Evolutionary conservation across 2,113 vertebrate genomes (phyloP), one percentile per base, ranked within the genome.

Genomic region (human (Homo sapiens)): DNA sequence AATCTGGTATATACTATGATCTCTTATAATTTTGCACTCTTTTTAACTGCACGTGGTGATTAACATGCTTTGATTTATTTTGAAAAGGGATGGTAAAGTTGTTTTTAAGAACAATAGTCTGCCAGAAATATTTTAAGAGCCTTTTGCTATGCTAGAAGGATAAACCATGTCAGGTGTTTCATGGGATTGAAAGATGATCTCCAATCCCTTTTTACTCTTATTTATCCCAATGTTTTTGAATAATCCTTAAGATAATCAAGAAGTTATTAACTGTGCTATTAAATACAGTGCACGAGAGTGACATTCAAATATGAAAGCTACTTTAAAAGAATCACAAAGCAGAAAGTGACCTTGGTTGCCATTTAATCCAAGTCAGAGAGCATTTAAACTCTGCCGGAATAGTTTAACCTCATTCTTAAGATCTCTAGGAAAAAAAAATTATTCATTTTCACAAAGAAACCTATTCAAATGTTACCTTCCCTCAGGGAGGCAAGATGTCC

Each of bases 51-150:
- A 94, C 98, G 93, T 85, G 57, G 96, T 98, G 97, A 98, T 98
- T 97, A 98, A 81, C 96, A 90, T 0, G 20, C 72, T 98, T 98
- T 98, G 97, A 98, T 98, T 98, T 98, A 98, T 98, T 98, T 98
- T 98, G 96, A 98, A 97, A 98, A 98, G 95, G 92, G 95, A 89
- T 98, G 96, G 95, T 96, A 97, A 97, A 98, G 97, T 97, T 93
- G 97, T 86, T 95, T 98, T 94, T 96, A 98, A 98, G 98, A 98
- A 98, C 92, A 98, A 96, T 96, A 97, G 94, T 98, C 95, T 97
- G 87, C 95, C 98, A 98, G 97, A 98, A 98, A 97, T 98, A 96
- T 97, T 97, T 98, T 97, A 98, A 98, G 96, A 98, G 96, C 93
- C 89, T 98, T 94, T 97, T 98, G 72, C 93, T 97, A 84, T 97